Evolutionary conservation across 2,797 vertebrate genomes (phyloP), one percentile per base, ranked within the genome.

Genomic region (Gobionotothen gibberifrons): DNA sequence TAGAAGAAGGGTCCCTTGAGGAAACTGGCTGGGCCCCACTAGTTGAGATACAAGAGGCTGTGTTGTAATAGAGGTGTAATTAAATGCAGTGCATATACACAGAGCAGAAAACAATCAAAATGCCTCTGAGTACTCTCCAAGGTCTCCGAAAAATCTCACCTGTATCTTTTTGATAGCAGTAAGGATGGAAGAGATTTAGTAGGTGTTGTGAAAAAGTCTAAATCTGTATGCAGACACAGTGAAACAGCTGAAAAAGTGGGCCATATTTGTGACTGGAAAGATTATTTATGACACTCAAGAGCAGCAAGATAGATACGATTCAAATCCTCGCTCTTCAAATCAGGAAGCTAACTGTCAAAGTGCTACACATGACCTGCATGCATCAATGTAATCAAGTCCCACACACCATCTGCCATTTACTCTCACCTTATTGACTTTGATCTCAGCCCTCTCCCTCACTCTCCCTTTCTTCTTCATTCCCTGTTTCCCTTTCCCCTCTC

Each of bases 331-430:
- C 74, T 71, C 22, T 39, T 19, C 36, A 75, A 61, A 71, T 47
- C 32, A 22, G 69, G 83, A 78, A 56, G 39, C 74, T 59, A 9
- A 8, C 21, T 3, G 21, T 69, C 66, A 78, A 40, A 71, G 54
- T 46, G 62, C 63, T 65, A 46, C 66, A 76, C 49, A 70, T 72
- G 12, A 73, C 63, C 74, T 83, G 80, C 62, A 32, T 56, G 55
- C 72, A 61, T 66, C 55, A 54, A 54, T 55, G 58, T 44, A 40
- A 82, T 78, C 51, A 52, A 19, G 69, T 72, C 72, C 61, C 76
- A 76, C 74, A 57, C 55, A 66, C 60, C 70, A 64, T 77, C 70
- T 82, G 81, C 70, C 58, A 43, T 67, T 66, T 48, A 60, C 54
- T 79, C 64, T 54, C 51, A 43, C 74, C 66, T 65, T 72, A 61